phyloP scores from a whole-genome alignment of 2,113 vertebrate genomes.

The Corythornis madagascariensis region DNA sequence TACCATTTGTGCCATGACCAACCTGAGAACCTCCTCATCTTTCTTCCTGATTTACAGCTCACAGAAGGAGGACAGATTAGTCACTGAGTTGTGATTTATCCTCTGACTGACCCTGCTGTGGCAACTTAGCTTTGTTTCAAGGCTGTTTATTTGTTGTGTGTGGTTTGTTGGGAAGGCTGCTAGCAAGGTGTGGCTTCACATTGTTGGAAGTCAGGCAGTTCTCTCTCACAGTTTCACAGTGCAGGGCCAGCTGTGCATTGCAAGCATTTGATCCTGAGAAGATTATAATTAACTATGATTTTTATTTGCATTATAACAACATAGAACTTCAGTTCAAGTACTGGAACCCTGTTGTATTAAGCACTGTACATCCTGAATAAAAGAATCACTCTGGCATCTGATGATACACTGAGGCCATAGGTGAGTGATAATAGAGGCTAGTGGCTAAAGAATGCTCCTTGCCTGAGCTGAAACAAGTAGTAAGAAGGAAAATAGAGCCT shows the following conservation, averaged over 20 bases:
- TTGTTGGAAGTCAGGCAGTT: neutral
- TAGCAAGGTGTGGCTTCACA: neutral
- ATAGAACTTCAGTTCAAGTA: neutral
- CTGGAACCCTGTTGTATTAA: neutral
- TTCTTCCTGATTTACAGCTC: constrained; percentile 17
- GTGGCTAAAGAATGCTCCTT: neutral
- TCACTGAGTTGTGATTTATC: neutral
- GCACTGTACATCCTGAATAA: neutral
- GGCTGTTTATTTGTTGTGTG: neutral
- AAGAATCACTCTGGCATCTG: neutral
- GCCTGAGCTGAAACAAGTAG: neutral
- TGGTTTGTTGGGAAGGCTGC: neutral
- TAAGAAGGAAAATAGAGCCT: neutral
- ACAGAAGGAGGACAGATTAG: neutral
- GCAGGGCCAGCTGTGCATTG: neutral
- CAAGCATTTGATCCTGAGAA: neutral
- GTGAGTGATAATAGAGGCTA: neutral
- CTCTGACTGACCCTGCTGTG: neutral
- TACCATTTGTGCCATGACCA: neutral
- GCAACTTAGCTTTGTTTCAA: neutral
- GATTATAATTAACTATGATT: neutral
- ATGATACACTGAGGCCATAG: neutral
- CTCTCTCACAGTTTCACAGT: neutral
- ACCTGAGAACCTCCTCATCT: neutral
- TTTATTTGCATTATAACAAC: neutral